Conservation (phyloP, 2,888 invertebrate genomes). For the Rambutsinella grinnellia region DNA sequence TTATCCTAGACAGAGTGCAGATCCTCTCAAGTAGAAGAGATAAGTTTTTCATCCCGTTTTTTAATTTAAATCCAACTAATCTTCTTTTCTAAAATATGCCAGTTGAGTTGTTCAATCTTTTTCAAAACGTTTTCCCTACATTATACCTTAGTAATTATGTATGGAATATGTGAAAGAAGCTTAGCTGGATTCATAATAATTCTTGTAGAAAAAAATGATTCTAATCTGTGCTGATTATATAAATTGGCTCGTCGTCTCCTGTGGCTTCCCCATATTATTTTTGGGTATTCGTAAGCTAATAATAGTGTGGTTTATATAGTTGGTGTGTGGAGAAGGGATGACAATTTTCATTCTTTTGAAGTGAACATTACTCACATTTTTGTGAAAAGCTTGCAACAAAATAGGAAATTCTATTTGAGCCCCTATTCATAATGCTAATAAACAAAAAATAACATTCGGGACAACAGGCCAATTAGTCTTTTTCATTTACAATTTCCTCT, state of each 20-base stretch:
- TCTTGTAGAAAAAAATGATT: constrained; percentile 30
- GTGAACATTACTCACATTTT: constrained; percentile 52
- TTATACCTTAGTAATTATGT: neutral
- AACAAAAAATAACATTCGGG: constrained; percentile 35
- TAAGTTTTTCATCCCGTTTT: constrained; percentile 10
- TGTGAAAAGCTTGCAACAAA: constrained; percentile 25
- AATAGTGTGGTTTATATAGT: neutral
- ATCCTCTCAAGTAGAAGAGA: constrained; percentile 20
- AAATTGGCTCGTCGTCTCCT: constrained; percentile 54
- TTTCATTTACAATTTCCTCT: constrained; percentile 52
- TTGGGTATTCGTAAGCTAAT: neutral
- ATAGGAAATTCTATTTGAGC: constrained; percentile 20
- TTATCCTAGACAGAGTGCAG: constrained; percentile 41
- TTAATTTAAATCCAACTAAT: constrained; percentile 45
- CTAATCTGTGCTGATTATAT: constrained; percentile 54
- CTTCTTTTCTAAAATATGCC: constrained; percentile 42
- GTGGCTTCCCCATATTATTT: constrained; percentile 37
- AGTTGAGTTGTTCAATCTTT: constrained; percentile 31
- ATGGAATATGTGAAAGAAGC: constrained; percentile 20
- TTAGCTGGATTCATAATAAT: constrained; percentile 17
- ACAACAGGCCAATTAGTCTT: constrained; percentile 61
- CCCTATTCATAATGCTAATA: constrained; percentile 39
- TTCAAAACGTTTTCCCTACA: too few species aligned
- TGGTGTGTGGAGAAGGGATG: neutral
- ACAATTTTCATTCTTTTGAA: constrained; percentile 41